Evolutionary conservation across 2,888 invertebrate species (phyloP).

Genomic region (Cephus rjabovi): DNA sequence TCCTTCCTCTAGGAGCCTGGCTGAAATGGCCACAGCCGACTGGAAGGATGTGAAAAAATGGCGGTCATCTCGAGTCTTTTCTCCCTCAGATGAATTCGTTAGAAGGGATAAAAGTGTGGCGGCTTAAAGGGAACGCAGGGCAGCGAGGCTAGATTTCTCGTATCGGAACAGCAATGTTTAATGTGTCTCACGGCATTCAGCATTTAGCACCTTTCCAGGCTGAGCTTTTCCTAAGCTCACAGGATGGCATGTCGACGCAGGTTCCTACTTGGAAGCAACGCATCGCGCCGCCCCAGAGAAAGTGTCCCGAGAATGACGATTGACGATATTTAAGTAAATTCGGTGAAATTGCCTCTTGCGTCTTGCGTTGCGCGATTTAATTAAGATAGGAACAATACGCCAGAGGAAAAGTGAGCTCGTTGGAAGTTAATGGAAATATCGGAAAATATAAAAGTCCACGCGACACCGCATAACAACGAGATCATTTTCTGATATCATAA

Average conservation of each 20-base stretch:
- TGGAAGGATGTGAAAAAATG: too few species aligned
- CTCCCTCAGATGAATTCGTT: neutral
- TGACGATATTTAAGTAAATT: too few species aligned
- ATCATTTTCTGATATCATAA: slow-evolving; percentile 34
- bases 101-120: neutral
- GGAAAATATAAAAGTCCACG: slow-evolving; percentile 36
- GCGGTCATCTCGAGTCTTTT: too few species aligned
- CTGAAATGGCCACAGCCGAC: too few species aligned
- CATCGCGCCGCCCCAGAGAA: too few species aligned
- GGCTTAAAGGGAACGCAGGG: neutral
- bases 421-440: slow-evolving; percentile 40
- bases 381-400: slow-evolving; percentile 45
- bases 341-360: neutral
- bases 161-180: slow-evolving; percentile 14
- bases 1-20: too few species aligned
- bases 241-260: too few species aligned
- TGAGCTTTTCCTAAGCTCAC: too few species aligned
- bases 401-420: slow-evolving; percentile 19
- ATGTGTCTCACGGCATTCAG: slow-evolving; percentile 38
- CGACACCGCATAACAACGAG: slow-evolving; percentile 35
- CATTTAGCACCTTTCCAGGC: slow-evolving; percentile 29
- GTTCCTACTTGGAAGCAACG: too few species aligned
- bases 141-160: slow-evolving; percentile 26
- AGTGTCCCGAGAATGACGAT: too few species aligned
- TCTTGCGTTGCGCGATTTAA: slow-evolving; percentile 39